Evolutionary conservation across 2,797 vertebrate genomes (phyloP), one percentile per base, ranked within the genome.

Genomic region (Benthosema pterotum): DNA sequence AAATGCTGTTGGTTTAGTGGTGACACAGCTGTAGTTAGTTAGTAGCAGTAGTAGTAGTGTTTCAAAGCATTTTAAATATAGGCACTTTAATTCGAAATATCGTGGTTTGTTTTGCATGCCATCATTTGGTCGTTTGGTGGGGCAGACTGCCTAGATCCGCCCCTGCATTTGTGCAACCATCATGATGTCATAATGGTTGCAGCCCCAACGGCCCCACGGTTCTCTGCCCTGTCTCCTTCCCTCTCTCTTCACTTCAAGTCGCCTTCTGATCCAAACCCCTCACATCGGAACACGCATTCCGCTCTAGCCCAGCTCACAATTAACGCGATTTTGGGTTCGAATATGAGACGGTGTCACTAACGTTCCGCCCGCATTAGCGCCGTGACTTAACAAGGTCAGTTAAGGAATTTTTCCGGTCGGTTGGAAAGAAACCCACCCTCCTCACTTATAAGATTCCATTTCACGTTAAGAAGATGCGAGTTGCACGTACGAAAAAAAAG

Each of bases 311-410:
- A 94, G 94, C 95, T 96, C 93, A 93, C 95, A 97, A 97, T 96
- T 97, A 96, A 96, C 93, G 94, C 96, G 95, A 95, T 96, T 25
- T 98, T 96, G n/a, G 94, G 94, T 94, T 95, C 94, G 95, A 97
- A 97, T 96, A 96, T 94, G 95, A 96, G 96, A 96, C 94, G 92
- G 95, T 94, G 95, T 96, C 96, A 97, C 97, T 99, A 97, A 95
- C 93, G 95, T 97, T 96, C 94, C 90, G 91, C 87, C 91, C 92
- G 87, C 97, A 98, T 98, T 97, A 97, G 94, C 90, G 90, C 67
- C 84, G 89, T 91, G 94, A 95, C 92, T 94, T n/a, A n/a, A 77
- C 96, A 96, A 97, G 96, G 95, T 98, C 96, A 97, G 93, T 92
- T 87, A 93, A 25, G 93, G 93, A 94, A 95, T n/a, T 96, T 95